Base-by-base conservation (phyloP, 2,888 invertebrate species). In the Drosophila siamana region DNA sequence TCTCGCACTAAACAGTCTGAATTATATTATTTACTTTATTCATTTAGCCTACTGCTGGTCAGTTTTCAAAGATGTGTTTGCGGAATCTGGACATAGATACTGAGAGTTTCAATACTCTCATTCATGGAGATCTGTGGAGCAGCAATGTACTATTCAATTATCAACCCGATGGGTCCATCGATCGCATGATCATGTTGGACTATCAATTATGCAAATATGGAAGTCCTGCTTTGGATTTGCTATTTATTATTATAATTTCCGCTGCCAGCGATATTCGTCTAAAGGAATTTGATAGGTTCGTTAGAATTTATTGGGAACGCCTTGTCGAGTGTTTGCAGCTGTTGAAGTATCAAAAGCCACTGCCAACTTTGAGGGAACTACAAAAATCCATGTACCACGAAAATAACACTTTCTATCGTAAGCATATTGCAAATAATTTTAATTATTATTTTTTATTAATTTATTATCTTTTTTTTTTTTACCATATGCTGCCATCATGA, bases 191-290 rank as follows among this genome's bases (percentile, higher is more conserved):
- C 0, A 86, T 89, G 86, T 80, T 88, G 9, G 91, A 91, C 36
- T 83, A 76, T 52, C 91, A 91, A 64, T 51, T 89, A 3, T 76
- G 85, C 48, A 88, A 86, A 71, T 91, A 85, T 85, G 90, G 90
- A 9, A 69, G 78, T 9, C 91, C 91, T 0, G 86, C 84, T 0
- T 79, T 84, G 40, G 91, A 91, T 66, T 71, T 91, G 9, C 83
- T 86, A 65, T 89, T 89, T 46, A 36, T 91, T 19, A 83, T 91
- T 33, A 69, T 66, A 2, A 80, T 83, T 4, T 91, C 91, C 0
- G 78, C 80, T 1, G 48, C 66, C 0, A 62, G 77, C 48, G 84
- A 89, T 16, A 87, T 89, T 6, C 82, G 85, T 24, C 24, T 84
- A 0, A 75, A 74, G 24, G 74, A 90, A 24, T 91, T 90, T 26